These are phyloP conservation scores for Otus sunia DNA, from an alignment of 2,113 vertebrate genomes.

Conservation along the genomic window DNA sequence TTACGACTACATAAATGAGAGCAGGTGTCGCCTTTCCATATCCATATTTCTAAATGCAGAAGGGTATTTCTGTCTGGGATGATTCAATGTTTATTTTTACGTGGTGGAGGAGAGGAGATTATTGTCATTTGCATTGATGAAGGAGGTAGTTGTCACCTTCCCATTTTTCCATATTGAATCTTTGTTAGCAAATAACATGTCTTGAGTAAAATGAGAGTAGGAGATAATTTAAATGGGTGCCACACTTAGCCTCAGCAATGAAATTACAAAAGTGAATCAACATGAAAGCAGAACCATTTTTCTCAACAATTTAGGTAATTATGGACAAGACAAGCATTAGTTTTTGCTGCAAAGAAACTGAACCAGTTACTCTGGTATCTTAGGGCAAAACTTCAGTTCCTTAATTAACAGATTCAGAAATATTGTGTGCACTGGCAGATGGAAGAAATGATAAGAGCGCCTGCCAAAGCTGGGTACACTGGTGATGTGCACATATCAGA, in stretches of 20 bases:
- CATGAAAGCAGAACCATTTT: constrained; percentile 36
- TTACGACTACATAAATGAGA: not conserved
- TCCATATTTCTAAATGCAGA: constrained; percentile 6
- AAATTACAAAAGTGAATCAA: constrained; percentile 61
- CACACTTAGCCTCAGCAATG: constrained; percentile 10
- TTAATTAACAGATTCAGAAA: constrained; percentile 61
- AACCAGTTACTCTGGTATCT: constrained; percentile 25
- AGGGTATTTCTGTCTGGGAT: constrained; percentile 27
- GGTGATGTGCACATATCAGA: not conserved
- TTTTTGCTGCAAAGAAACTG: constrained; percentile 3
- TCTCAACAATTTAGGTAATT: constrained; percentile 49
- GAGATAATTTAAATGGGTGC: constrained; percentile 36
- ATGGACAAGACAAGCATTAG: constrained; percentile 24
- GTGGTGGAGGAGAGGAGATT: constrained; percentile 30
- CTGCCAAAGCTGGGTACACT: not conserved
- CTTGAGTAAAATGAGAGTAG: constrained; percentile 34
- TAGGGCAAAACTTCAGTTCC: constrained; percentile 38
- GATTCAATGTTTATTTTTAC: constrained; percentile 58
- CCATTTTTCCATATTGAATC: constrained; percentile 31
- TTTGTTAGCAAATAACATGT: constrained; percentile 54
- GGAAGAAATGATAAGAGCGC: not conserved
- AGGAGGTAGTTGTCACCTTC: constrained; percentile 56
- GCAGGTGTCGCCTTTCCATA: constrained; percentile 13
- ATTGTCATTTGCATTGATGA: constrained; percentile 52
- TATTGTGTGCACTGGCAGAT: not conserved